These are phyloP conservation scores for Tetranychus truncatus DNA, from an alignment of 2,888 invertebrate species.

Conservation along the genomic window DNA sequence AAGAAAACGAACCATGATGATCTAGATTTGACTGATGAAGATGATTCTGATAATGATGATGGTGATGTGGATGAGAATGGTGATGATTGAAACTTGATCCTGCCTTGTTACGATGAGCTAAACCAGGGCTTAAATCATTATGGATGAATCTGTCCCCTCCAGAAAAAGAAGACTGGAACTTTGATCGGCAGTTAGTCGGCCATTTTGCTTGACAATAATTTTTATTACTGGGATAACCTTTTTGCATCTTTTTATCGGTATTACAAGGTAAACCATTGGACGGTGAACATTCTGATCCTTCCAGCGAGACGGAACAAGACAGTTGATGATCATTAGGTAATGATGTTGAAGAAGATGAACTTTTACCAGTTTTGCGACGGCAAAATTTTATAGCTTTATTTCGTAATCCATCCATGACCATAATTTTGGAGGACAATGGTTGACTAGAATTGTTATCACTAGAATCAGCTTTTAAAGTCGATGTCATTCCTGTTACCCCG, in stretches of 20 bases:
- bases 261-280: background rate
- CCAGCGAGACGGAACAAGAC: background rate
- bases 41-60: background rate
- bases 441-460: background rate
- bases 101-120: background rate
- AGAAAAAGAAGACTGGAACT: background rate
- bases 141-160: background rate
- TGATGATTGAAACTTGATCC: slow-evolving; percentile 7
- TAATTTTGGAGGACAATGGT: background rate
- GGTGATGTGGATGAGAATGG: slow-evolving; percentile 8
- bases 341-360: background rate
- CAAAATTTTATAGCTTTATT: background rate
- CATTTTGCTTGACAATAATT: background rate
- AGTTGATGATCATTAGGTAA: background rate
- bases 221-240: background rate
- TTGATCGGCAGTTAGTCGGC: background rate
- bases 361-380: background rate
- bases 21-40: background rate
- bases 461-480: background rate
- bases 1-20: slow-evolving; percentile 6
- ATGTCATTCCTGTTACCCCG: no score
- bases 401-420: background rate
- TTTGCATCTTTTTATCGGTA: background rate
- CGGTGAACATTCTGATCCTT: background rate
- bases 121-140: background rate